phyloP scores from a whole-genome alignment of 2,113 vertebrate species.

The Myotis yumanensis region DNA sequence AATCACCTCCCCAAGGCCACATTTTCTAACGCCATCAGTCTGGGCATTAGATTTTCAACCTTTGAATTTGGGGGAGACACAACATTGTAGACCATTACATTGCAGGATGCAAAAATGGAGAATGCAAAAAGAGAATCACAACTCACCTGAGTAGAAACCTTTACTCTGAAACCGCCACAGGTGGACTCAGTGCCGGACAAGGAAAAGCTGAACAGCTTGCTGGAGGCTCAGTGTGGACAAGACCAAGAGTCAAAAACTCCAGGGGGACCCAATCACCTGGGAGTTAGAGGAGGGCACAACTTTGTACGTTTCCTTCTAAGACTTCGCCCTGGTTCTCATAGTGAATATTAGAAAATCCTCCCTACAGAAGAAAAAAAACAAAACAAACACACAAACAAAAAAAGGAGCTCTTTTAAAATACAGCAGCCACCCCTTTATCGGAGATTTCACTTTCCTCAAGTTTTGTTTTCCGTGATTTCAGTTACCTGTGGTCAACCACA shows the following conservation, averaged over 20 bases:
- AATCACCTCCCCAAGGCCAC: neutral
- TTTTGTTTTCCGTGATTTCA: neutral
- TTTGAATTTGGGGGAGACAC: neutral
- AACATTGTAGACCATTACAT: neutral
- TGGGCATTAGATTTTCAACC: neutral
- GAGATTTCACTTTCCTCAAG: neutral
- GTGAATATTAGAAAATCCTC: neutral
- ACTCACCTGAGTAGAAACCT: neutral
- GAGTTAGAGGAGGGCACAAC: accelerated
- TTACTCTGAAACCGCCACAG: neutral
- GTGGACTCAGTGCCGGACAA: neutral
- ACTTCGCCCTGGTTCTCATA: neutral
- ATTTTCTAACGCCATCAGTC: neutral
- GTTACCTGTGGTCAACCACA: neutral
- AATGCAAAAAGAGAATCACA: neutral
- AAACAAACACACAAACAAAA: neutral
- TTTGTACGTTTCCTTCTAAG: neutral
- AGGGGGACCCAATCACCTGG: accelerated
- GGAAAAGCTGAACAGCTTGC: neutral
- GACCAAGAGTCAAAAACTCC: neutral
- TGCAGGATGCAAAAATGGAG: neutral
- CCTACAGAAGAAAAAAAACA: neutral
- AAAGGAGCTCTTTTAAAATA: neutral
- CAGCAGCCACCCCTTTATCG: neutral
- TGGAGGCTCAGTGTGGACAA: neutral